A percentile compares a stretch with the other conserved stretches of the same genome.
Conservation (phyloP, 1,140 invertebrate species). For the Microplitis mediator region DNA sequence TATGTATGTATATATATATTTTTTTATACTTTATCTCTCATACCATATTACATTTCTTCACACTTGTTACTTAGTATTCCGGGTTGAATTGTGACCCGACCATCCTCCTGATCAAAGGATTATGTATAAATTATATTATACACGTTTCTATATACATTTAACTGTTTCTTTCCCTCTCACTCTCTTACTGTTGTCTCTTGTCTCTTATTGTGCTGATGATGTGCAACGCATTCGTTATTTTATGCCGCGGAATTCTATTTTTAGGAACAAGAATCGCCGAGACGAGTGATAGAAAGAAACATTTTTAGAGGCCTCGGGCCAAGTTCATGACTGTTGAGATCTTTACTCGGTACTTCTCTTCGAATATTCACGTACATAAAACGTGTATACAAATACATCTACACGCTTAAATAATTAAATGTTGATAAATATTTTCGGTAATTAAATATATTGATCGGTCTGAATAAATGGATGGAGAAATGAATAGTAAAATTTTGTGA, state of each 20-base stretch:
- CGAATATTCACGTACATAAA: not conserved
- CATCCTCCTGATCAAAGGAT: no score
- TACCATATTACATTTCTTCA: no score
- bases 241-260: constrained; percentile 23
- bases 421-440: not conserved
- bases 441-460: not conserved
- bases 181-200: not conserved
- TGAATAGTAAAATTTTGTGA: no score
- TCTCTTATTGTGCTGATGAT: constrained; percentile 5
- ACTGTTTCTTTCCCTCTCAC: not conserved
- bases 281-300: constrained; percentile 19
- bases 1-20: no score
- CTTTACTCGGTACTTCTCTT: not conserved
- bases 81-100: no score
- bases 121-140: no score
- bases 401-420: not conserved
- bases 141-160: no score
- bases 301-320: constrained; percentile 12
- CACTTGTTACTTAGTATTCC: no score
- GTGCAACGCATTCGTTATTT: constrained; percentile 25
- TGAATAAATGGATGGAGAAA: no score
- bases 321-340: constrained; percentile 18
- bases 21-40: no score
- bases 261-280: constrained; percentile 17
- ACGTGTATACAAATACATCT: not conserved